Evolutionary conservation across 2,797 vertebrate species (phyloP), one percentile per base, ranked within the genome.

Genomic region (Pampus argenteus): DNA sequence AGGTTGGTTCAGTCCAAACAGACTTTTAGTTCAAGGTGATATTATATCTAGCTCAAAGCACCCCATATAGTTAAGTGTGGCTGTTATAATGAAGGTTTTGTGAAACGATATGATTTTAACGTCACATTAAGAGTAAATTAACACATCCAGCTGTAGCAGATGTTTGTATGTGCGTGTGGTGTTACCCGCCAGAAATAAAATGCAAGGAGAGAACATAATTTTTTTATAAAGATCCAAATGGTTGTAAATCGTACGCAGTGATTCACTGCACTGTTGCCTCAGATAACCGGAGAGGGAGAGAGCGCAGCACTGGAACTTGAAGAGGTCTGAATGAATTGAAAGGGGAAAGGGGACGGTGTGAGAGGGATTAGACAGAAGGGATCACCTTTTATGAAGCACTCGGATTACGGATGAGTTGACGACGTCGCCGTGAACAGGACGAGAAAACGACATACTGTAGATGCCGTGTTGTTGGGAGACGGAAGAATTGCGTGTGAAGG

Each of bases 301-400:
- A 45, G 45, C 26, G 40, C 11, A 25, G 0, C 73, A 5, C 25
- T 23, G 45, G 17, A 59, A 72, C 76, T 75, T 75, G 64, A 81
- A 85, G 77, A 72, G 74, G 64, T 34, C 29, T 54, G 72, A 58
- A 78, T 76, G 63, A 76, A 84, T 74, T 29, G 56, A 77, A 44
- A 65, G 50, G 58, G 28, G 45, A 25, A 28, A 4, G n/a, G 11
- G 66, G 61, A 47, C 34, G 42, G 22, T 18, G 25, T 25, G 52
- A 69, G 72, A 75, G 40, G 62, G 70, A 79, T 71, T 74, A 63
- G 74, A 82, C 77, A 54, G 76, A 79, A 79, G 58, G 50, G 38
- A 79, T 71, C 55, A 70, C 62, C 68, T 76, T 79, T 78, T 29
- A 71, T 73, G 66, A 81, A 74, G 51, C 68, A 48, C 82, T 76